A percentile compares a stretch with the other conserved stretches of the same genome.
Conservation (phyloP, 2,797 vertebrate species). For the Epinephelus malabaricus region DNA sequence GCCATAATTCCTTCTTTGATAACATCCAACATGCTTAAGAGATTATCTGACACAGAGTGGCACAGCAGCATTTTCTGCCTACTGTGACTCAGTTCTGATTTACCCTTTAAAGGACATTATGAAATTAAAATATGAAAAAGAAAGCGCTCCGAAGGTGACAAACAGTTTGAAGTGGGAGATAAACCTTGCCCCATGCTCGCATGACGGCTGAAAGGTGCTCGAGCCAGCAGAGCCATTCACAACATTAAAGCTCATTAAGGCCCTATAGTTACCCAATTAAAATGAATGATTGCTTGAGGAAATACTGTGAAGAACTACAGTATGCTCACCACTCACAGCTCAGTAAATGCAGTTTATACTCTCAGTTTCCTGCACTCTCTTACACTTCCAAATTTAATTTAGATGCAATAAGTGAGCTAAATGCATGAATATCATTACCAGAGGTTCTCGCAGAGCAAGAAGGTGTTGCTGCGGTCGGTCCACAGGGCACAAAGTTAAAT, state of each 20-base stretch:
- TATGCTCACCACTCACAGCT: constrained; percentile 25
- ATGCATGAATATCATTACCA: constrained; percentile 41
- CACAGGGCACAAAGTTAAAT: constrained; percentile 14
- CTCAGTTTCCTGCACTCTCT: constrained; percentile 27
- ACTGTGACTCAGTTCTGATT: constrained; percentile 30
- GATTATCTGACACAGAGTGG: neutral
- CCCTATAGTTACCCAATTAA: constrained; percentile 55
- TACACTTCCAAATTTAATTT: constrained; percentile 51
- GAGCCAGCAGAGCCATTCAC: constrained; percentile 50
- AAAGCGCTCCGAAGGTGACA: constrained; percentile 53
- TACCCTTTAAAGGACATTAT: constrained; percentile 45
- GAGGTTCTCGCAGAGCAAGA: constrained; percentile 11
- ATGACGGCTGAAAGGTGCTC: constrained; percentile 50
- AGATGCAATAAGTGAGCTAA: constrained; percentile 46
- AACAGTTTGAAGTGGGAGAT: constrained; percentile 62
- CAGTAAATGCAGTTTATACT: constrained; percentile 42
- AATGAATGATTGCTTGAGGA: constrained; percentile 60
- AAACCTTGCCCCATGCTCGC: constrained; percentile 33
- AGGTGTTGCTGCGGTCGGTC: constrained; percentile 17
- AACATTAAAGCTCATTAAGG: constrained; percentile 64
- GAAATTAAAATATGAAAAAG: constrained; percentile 45
- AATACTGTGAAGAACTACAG: constrained; percentile 40
- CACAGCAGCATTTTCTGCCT: constrained; percentile 21
- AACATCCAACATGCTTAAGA: constrained; percentile 1
- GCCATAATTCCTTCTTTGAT: constrained; percentile 1